phyloP scores from a whole-genome alignment of 2,113 vertebrate species.

The Excalfactoria chinensis region DNA sequence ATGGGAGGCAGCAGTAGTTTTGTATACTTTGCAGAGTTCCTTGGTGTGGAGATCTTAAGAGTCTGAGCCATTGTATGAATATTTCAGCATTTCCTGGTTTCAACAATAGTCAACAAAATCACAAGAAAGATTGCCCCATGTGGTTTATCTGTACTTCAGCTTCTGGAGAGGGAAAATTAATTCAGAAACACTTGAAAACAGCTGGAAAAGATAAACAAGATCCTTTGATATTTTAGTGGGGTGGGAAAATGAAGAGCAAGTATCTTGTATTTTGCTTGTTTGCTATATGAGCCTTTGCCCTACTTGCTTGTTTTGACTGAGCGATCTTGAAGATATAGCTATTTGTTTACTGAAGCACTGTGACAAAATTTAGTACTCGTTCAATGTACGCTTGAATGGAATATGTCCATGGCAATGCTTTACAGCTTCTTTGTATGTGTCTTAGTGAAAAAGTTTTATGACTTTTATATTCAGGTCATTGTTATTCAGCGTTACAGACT shows the following conservation, averaged over 20 bases:
- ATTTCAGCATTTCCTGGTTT: background rate
- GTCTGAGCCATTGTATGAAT: background rate
- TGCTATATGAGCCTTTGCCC: background rate
- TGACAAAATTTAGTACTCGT: background rate
- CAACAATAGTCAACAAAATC: background rate
- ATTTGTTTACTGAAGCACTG: background rate
- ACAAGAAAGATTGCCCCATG: background rate
- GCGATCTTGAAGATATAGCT: background rate
- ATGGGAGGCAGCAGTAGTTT: background rate
- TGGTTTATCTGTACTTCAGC: background rate
- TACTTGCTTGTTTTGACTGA: background rate
- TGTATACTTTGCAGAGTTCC: background rate
- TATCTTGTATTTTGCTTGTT: background rate
- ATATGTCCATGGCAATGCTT: background rate
- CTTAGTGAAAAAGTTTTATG: background rate
- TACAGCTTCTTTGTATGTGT: background rate
- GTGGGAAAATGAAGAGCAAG: background rate
- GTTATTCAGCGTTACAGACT: background rate
- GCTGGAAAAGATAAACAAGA: background rate
- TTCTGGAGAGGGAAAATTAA: background rate
- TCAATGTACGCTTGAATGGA: background rate
- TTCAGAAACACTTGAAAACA: background rate
- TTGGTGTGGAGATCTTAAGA: background rate
- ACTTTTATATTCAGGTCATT: constrained; percentile 42
- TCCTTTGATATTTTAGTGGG: background rate